A percentile compares a stretch with the other conserved stretches of the same genome.
Conservation (phyloP, 1,140 invertebrate species). For the Conus ventricosus region DNA sequence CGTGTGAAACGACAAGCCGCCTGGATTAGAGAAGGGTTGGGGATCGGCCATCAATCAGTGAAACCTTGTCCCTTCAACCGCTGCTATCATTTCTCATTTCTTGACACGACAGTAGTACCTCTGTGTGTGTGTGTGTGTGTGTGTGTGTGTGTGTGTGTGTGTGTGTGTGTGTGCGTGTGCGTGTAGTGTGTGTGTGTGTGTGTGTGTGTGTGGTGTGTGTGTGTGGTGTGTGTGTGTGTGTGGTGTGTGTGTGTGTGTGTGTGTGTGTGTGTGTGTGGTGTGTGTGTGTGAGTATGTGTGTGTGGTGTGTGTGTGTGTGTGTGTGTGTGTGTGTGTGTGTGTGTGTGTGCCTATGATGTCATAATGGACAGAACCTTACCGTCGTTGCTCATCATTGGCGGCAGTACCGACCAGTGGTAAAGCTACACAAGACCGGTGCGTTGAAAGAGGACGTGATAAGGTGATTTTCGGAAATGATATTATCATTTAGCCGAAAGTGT, state of each 20-base stretch:
- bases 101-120: background rate
- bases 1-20: background rate
- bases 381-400: too few species aligned
- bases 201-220: background rate
- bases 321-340: too few species aligned
- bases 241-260: background rate
- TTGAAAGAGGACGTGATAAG: background rate
- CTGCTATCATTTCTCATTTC: background rate
- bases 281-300: too few species aligned
- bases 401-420: too few species aligned
- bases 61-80: background rate
- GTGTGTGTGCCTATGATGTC: background rate
- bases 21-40: background rate
- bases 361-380: background rate
- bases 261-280: background rate
- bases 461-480: background rate
- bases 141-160: slow-evolving; percentile 6
- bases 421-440: too few species aligned
- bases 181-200: slow-evolving; percentile 3
- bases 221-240: background rate
- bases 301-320: too few species aligned
- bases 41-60: background rate
- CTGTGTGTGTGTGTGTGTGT: background rate
- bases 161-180: background rate
- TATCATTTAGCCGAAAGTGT: too few species aligned